A percentile compares a stretch with the other conserved stretches of the same genome.
Conservation (phyloP, 2,113 vertebrate species). For the Eretmochelys imbricata region DNA sequence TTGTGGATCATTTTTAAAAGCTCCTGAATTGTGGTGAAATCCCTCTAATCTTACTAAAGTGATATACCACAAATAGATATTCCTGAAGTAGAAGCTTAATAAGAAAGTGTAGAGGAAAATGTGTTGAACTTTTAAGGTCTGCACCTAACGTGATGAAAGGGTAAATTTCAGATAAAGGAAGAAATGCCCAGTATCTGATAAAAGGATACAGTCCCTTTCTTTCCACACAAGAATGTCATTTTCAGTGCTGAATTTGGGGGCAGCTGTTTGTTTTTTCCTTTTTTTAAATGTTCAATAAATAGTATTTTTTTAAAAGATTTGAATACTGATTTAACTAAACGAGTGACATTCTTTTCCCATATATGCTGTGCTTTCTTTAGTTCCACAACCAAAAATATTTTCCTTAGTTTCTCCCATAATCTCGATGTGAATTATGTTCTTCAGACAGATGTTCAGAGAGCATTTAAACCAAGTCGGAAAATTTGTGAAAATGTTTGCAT, state of each 20-base stretch:
- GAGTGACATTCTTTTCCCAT: neutral
- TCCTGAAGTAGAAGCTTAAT: neutral
- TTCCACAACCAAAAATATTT: slow-evolving; percentile 14
- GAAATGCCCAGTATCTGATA: neutral
- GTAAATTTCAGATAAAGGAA: neutral
- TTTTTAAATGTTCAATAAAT: neutral
- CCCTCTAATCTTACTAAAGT: neutral
- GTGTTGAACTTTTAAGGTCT: neutral
- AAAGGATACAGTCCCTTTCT: slow-evolving; percentile 5
- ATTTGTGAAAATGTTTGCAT: neutral
- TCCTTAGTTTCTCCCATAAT: neutral
- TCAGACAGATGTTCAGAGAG: neutral
- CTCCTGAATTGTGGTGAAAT: neutral
- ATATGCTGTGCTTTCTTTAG: neutral
- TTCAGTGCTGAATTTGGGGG: neutral
- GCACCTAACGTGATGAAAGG: neutral
- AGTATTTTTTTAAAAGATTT: neutral
- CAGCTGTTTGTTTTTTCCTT: neutral
- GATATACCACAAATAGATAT: neutral
- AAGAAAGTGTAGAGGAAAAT: neutral
- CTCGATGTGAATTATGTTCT: slow-evolving; percentile 11
- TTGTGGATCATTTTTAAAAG: neutral
- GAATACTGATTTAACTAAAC: slow-evolving; percentile 1
- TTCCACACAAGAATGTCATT: neutral
- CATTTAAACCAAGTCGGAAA: neutral